Percentiles rank a stretch among this genome's conserved stretches.
Conservation (phyloP, 2,888 invertebrate species). For the Acanthoscelides obtectus region DNA sequence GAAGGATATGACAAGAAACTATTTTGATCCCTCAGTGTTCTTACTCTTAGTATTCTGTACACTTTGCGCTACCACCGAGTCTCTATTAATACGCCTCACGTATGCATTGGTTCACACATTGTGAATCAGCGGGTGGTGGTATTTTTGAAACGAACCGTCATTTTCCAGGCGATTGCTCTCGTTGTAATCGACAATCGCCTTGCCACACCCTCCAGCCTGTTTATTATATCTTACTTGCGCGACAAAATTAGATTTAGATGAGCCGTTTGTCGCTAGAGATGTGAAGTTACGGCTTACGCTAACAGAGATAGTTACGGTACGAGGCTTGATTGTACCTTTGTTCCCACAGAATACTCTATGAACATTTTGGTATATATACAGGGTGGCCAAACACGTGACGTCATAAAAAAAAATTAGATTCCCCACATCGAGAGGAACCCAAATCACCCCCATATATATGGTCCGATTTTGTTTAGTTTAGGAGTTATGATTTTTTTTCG, state of each 20-base stretch:
- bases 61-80: too few relatives aligned
- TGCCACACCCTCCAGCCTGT: not conserved
- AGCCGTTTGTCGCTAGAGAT: not conserved
- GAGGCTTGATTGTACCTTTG: not conserved
- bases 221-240: not conserved
- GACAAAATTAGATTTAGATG: not conserved
- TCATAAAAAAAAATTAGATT: too few relatives aligned
- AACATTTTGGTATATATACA: too few relatives aligned
- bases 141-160: not conserved
- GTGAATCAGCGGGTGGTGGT: not conserved
- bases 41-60: too few relatives aligned
- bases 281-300: not conserved
- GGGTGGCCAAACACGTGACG: too few relatives aligned
- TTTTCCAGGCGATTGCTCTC: not conserved
- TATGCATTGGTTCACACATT: not conserved
- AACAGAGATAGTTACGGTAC: not conserved
- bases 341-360: not conserved
- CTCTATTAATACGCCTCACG: not conserved
- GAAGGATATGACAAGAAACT: too few relatives aligned
- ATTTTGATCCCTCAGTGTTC: too few relatives aligned
- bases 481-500: too few relatives aligned
- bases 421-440: too few relatives aligned
- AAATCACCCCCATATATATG: too few relatives aligned
- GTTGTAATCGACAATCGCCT: not conserved
- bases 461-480: too few relatives aligned